Percentiles rank a stretch among this genome's conserved stretches.
Evolutionary conservation across 2,888 invertebrate genomes (phyloP).

Genomic region (Meteorus colon): DNA sequence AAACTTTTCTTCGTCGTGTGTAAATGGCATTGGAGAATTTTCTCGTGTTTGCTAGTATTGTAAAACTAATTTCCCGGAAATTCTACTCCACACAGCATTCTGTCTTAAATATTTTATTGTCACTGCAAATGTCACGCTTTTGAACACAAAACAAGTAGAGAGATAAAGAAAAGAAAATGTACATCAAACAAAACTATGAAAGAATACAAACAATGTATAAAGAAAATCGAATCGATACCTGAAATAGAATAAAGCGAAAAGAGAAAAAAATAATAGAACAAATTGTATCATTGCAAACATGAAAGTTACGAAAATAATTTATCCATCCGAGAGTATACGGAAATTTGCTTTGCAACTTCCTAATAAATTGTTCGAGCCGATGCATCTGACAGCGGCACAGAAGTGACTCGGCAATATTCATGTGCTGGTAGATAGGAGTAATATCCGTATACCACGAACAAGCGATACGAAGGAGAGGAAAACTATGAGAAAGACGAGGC

Average conservation of each 20-base stretch:
- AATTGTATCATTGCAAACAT: background rate
- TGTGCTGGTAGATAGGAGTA: background rate
- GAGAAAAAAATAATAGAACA: background rate
- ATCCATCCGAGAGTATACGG: background rate
- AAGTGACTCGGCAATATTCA: slow-evolving; percentile 2
- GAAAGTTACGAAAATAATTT: slow-evolving; percentile 26
- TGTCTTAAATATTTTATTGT: slow-evolving; percentile 22
- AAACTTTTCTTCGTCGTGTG: slow-evolving; percentile 27
- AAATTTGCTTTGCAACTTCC: slow-evolving; percentile 23
- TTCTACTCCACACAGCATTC: slow-evolving; percentile 15
- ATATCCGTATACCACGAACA: background rate
- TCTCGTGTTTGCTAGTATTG: slow-evolving; percentile 21
- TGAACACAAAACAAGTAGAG: slow-evolving; percentile 1
- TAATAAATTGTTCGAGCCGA: slow-evolving; percentile 20
- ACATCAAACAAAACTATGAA: background rate
- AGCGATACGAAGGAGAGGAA: background rate
- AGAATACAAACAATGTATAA: background rate
- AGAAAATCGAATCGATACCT: background rate
- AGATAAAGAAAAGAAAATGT: slow-evolving; percentile 1
- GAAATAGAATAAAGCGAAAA: background rate
- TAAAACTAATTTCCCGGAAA: slow-evolving; percentile 35
- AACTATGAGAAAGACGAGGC: background rate
- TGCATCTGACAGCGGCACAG: background rate
- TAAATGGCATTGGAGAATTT: slow-evolving; percentile 16
- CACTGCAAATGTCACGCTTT: slow-evolving; percentile 7